phyloP scores from a whole-genome alignment of 2,797 vertebrate species.

The Rhabdophis nuchalis region DNA sequence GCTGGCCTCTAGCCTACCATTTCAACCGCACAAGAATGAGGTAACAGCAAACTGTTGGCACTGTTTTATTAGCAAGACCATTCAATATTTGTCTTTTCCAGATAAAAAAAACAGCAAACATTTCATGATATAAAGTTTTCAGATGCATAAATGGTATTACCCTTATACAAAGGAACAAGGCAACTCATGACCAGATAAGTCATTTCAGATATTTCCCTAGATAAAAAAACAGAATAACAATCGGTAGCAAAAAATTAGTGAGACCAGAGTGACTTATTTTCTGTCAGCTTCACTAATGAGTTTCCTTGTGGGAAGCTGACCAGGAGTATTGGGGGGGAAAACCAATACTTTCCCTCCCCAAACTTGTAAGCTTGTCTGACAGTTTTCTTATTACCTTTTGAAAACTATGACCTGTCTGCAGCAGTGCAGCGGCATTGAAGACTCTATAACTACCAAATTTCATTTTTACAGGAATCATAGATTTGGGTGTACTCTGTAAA shows the following conservation, averaged over 20 bases:
- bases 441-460: background rate
- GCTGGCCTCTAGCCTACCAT: background rate
- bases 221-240: background rate
- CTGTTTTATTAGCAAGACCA: background rate
- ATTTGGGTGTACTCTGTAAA: background rate
- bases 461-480: background rate
- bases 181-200: background rate
- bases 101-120: background rate
- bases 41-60: background rate
- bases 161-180: background rate
- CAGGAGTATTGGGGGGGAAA: background rate
- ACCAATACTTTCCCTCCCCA: background rate
- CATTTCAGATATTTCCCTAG: background rate
- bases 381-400: background rate
- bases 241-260: background rate
- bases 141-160: background rate
- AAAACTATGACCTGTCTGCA: background rate
- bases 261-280: background rate
- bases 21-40: background rate
- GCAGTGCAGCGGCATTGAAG: background rate
- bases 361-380: background rate
- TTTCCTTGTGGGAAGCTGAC: background rate
- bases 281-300: background rate
- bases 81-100: background rate
- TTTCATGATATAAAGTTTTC: background rate